phyloP scores from a whole-genome alignment of 2,888 invertebrate species.

The Drosophila ustulata region DNA sequence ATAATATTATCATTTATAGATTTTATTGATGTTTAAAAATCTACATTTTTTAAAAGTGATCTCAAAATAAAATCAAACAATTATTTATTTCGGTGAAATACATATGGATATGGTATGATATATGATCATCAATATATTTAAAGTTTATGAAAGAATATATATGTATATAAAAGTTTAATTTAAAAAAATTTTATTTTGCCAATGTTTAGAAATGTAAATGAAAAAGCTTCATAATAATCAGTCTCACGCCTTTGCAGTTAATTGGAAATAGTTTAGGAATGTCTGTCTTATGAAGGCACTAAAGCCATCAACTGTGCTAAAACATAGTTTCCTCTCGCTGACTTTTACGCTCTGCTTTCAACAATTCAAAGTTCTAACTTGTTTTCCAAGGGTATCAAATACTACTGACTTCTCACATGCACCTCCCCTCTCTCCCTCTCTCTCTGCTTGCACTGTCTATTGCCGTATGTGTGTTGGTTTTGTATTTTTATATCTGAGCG shows the following conservation, averaged over 20 bases:
- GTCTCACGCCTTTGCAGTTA: neutral
- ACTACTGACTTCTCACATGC: conserved; percentile 33
- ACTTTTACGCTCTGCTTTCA: conserved; percentile 16
- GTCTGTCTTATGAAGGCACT: neutral
- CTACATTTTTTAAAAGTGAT: no score
- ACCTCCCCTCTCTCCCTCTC: conserved; percentile 1
- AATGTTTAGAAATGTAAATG: no score
- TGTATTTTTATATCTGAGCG: conserved; percentile 68
- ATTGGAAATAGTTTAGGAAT: neutral
- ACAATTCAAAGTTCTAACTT: conserved; percentile 30
- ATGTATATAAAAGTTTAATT: no score
- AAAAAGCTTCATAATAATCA: neutral
- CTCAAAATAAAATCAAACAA: no score
- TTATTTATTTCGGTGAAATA: no score
- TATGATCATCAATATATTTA: no score
- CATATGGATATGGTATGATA: no score
- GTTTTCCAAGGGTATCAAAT: conserved; percentile 50
- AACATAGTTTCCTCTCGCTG: neutral
- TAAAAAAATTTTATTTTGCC: no score
- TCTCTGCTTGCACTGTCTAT: neutral
- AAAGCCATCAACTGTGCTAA: neutral
- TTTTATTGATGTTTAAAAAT: no score
- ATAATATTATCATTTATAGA: no score
- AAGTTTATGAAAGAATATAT: no score
- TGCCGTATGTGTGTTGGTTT: conserved; percentile 46